These are phyloP conservation scores for Lepeophtheirus nordmannii DNA, from an alignment of 2,888 invertebrate species.

Conservation along the genomic window DNA sequence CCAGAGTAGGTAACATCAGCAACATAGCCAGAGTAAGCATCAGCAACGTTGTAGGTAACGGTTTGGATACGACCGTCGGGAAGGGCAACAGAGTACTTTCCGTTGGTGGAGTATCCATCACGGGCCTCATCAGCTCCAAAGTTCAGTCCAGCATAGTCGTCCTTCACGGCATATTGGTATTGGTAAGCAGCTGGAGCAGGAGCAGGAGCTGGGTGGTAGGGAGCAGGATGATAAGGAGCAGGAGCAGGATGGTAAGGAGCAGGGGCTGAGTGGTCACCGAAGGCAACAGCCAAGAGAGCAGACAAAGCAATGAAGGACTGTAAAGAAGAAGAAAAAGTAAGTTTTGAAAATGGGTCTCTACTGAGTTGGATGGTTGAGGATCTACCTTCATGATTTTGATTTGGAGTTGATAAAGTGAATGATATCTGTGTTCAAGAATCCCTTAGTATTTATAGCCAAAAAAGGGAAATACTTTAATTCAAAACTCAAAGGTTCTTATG, in stretches of 20 bases:
- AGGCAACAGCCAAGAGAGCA: not conserved
- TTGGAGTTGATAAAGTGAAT: not conserved
- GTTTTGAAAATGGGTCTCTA: not conserved
- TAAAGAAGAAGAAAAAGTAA: not conserved
- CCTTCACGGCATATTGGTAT: slow-evolving; percentile 5
- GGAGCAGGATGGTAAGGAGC: too few species aligned
- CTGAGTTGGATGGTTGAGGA: not conserved
- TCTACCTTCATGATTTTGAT: slow-evolving; percentile 1
- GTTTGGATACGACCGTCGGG: slow-evolving; percentile 10
- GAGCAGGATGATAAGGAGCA: not conserved
- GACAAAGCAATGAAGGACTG: slow-evolving; percentile 3
- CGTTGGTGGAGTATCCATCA: slow-evolving; percentile 9
- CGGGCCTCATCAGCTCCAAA: slow-evolving; percentile 5
- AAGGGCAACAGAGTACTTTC: slow-evolving; percentile 1
- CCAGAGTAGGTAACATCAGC: not conserved
- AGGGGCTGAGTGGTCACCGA: not conserved
- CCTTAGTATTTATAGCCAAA: not conserved
- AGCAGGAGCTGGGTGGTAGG: slow-evolving; percentile 6
- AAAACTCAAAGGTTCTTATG: not conserved
- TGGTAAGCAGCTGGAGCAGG: not conserved
- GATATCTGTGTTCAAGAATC: not conserved
- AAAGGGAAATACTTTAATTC: too few species aligned
- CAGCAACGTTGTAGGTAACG: slow-evolving; percentile 7
- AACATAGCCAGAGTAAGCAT: slow-evolving; percentile 11
- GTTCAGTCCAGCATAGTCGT: slow-evolving; percentile 9